Conservation (phyloP, 1,140 invertebrate genomes). For the Gyrodactylus bullatarudis region DNA sequence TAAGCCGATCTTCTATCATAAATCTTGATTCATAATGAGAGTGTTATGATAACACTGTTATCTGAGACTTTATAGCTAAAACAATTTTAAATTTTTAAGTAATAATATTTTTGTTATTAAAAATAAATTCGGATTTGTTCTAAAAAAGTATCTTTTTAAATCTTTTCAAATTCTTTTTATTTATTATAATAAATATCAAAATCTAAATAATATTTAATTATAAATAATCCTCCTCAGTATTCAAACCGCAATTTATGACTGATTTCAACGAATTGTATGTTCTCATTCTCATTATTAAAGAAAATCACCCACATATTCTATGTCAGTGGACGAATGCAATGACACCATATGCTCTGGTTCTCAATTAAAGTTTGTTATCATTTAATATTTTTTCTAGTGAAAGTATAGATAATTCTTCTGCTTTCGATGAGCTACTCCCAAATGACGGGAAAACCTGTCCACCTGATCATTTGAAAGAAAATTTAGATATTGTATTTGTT, state of each 20-base stretch:
- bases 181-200: not conserved
- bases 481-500: slow-evolving; percentile 3
- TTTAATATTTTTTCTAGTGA: not conserved
- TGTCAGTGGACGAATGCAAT: not conserved
- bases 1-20: not conserved
- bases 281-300: not conserved
- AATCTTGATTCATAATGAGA: too few species aligned
- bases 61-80: too few species aligned
- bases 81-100: not conserved
- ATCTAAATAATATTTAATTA: not conserved
- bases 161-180: not conserved
- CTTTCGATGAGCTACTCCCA: not conserved
- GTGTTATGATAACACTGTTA: too few species aligned
- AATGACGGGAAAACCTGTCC: not conserved
- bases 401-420: not conserved
- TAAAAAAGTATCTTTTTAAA: not conserved
- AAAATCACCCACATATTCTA: not conserved
- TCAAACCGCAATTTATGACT: not conserved
- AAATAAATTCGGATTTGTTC: not conserved
- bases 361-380: not conserved
- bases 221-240: not conserved
- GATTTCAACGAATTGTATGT: not conserved
- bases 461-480: not conserved
- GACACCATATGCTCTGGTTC: not conserved
- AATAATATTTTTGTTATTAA: not conserved